phyloP scores from a whole-genome alignment of 1,140 invertebrate genomes.

The Aphelenchoides besseyi region DNA sequence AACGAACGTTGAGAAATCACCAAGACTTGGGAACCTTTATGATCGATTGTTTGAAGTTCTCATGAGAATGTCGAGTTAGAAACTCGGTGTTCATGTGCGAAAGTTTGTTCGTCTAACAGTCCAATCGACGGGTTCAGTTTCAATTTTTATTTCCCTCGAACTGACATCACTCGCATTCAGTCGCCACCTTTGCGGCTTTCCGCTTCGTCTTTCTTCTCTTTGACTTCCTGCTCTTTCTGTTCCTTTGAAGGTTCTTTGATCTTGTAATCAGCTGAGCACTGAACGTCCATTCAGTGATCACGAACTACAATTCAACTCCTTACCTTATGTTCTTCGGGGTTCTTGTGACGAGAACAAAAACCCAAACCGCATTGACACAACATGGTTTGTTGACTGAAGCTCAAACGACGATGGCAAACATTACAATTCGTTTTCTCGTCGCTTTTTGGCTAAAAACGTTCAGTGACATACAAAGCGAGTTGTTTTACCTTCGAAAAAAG shows the following conservation, averaged over 20 bases:
- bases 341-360: not conserved
- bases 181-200: too few species aligned
- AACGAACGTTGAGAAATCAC: too few species aligned
- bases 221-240: not conserved
- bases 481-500: not conserved
- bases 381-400: not conserved
- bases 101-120: too few species aligned
- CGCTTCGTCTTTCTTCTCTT: not conserved
- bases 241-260: too few species aligned
- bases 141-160: too few species aligned
- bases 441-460: not conserved
- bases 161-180: too few species aligned
- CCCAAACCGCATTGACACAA: not conserved
- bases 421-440: not conserved
- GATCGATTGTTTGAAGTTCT: too few species aligned
- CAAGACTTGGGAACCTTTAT: too few species aligned
- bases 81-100: too few species aligned
- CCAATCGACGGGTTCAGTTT: too few species aligned
- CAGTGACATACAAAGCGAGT: not conserved
- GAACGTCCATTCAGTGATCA: not conserved
- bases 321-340: not conserved
- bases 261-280: not conserved
- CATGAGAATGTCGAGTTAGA: too few species aligned
- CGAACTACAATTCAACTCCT: not conserved
- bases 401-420: not conserved